Percentiles rank a stretch among this genome's conserved stretches.
Conservation (phyloP, 2,888 invertebrate genomes). For the Thumatha senex region DNA sequence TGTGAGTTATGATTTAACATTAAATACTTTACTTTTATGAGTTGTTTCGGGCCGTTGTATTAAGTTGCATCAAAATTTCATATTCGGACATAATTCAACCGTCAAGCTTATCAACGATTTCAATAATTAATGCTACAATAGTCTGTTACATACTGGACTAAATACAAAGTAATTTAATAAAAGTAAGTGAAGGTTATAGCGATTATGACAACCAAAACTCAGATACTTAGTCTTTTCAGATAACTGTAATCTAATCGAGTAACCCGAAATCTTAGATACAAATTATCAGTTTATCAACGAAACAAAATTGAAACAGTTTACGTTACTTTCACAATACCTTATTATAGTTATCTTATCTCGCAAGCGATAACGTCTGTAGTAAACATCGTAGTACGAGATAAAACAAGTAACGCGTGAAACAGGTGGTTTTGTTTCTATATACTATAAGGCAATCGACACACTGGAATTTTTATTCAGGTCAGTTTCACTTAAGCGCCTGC, state of each 20-base stretch:
- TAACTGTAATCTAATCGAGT: constrained; percentile 30
- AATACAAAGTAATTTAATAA: background rate
- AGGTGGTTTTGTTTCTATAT: constrained; percentile 36
- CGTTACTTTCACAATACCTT: constrained; percentile 37
- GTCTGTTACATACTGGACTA: too few relatives aligned
- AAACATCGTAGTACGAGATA: constrained; percentile 66
- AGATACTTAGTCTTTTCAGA: background rate
- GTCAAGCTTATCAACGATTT: too few relatives aligned
- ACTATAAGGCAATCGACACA: background rate
- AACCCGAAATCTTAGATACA: constrained; percentile 23
- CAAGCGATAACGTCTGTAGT: constrained; percentile 46
- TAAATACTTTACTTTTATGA: too few relatives aligned
- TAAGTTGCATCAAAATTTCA: too few relatives aligned
- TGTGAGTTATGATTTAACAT: too few relatives aligned
- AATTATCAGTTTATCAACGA: constrained; percentile 8
- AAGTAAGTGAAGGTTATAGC: background rate
- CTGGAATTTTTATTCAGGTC: background rate
- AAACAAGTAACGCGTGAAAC: constrained; percentile 36
- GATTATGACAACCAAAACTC: background rate
- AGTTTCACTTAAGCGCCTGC: too few relatives aligned
- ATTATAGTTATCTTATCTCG: constrained; percentile 29
- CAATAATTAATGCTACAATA: too few relatives aligned
- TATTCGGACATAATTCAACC: too few relatives aligned
- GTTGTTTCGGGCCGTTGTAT: too few relatives aligned
- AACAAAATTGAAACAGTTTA: constrained; percentile 39